Conservation (phyloP, 2,113 vertebrate species). For the Calypte anna region DNA sequence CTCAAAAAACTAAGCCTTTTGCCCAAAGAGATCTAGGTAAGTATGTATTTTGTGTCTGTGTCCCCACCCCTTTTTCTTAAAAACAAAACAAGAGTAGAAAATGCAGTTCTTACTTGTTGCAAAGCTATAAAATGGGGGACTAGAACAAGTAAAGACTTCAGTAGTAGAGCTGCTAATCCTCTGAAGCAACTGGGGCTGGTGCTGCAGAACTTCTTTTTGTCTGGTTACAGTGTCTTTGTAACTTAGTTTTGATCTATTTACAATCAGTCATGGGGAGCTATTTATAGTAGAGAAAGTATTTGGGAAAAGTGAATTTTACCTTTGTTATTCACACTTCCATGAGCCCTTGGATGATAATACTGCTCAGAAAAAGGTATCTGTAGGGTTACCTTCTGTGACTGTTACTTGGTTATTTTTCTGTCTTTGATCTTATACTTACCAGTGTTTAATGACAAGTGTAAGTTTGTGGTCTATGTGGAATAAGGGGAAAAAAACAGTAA, state of each 20-base stretch:
- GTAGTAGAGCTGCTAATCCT: neutral
- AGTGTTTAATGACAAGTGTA: too few relatives aligned
- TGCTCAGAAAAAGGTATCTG: too few relatives aligned
- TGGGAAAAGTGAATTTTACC: too few relatives aligned
- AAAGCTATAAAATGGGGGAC: neutral
- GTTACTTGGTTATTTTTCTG: too few relatives aligned
- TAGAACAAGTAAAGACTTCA: accelerated
- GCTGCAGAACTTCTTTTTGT: neutral
- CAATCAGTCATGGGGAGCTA: neutral
- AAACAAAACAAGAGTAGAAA: neutral
- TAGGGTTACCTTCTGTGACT: too few relatives aligned
- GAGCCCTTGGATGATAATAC: too few relatives aligned
- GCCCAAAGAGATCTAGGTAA: conserved; percentile 87
- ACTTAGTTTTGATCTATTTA: neutral
- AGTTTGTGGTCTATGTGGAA: too few relatives aligned
- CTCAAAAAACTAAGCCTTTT: conserved; percentile 83
- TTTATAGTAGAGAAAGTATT: too few relatives aligned
- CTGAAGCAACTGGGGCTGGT: neutral
- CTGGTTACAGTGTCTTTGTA: neutral
- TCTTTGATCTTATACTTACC: too few relatives aligned
- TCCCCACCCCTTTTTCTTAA: neutral
- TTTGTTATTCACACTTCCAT: too few relatives aligned
- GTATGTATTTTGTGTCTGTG: neutral
- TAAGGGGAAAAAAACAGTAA: too few relatives aligned
- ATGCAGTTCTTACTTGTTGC: neutral